Base-by-base conservation (phyloP, 2,113 vertebrate species). In the Oceanites oceanicus region DNA sequence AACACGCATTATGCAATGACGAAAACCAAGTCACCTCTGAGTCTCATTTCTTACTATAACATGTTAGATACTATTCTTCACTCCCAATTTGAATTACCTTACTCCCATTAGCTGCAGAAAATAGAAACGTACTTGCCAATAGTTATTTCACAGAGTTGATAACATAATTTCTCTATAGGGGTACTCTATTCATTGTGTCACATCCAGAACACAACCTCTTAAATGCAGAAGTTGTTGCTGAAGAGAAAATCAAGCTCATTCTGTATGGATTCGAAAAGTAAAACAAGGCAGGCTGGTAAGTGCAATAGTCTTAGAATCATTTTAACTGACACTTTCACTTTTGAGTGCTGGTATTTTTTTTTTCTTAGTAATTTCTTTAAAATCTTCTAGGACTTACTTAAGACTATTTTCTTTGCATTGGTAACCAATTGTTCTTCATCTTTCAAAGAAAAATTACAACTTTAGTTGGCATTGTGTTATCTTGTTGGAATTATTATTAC, bases 81-180 rank as follows among this genome's bases (percentile, higher is more conserved):
- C n/a, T 56, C n/a, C 13, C 17, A 61, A 18, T 2, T 50, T 45
- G 27, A 68, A 27, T 38, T 18, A 26, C 11, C 2, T 0, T 11
- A 27, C 18, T 63, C 19, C 44, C 29, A 36, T 4, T 8, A 77
- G n/a, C n/a, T 52, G 34, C 30, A 79, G 13, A 67, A 34, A 56
- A 79, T 36, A 36, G 32, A 72, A 72, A 63, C 4, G 2, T 0
- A 12, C 3, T 2, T 10, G 4, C 4, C 49, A 36, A 1, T 0
- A 20, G 25, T 19, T 23, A 18, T 58, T 85, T 36, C 67, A 71
- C 27, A 72, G 29, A 23, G 22, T 0, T 34, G 14, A 23, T 25
- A 15, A 67, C 10, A 27, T 11, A 23, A 13, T 9, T 36, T 27
- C 19, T 34, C 22, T 45, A 1, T 3, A 15, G 6, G 30, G 4